Percentiles rank a stretch among this genome's conserved stretches.
These are phyloP conservation scores for Euproctis similis DNA, from an alignment of 2,888 invertebrate species.

Conservation along the genomic window DNA sequence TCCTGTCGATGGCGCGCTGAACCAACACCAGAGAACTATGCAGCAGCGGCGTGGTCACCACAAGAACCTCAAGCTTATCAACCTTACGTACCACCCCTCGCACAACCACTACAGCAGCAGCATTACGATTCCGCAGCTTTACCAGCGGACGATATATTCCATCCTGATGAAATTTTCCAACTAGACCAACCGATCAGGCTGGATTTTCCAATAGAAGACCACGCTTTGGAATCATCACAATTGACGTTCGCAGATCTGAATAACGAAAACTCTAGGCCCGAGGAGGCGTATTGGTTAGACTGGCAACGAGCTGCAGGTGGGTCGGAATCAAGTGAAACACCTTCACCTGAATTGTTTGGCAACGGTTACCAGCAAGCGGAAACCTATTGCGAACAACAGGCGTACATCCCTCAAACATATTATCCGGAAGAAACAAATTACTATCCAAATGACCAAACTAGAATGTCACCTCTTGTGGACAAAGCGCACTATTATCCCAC, in stretches of 20 bases:
- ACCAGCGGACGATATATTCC: constrained; percentile 80
- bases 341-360: constrained; percentile 74
- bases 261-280: constrained; percentile 80
- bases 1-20: constrained; percentile 75
- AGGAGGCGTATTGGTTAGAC: constrained; percentile 77
- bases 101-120: constrained; percentile 48
- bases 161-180: constrained; percentile 86
- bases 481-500: constrained; percentile 52
- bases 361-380: constrained; percentile 56
- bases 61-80: constrained; percentile 46
- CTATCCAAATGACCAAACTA: constrained; percentile 43
- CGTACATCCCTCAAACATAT: constrained; percentile 50
- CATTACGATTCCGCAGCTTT: constrained; percentile 78
- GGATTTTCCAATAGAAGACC: constrained; percentile 74
- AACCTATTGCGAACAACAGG: constrained; percentile 56
- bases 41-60: constrained; percentile 49
- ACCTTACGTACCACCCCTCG: constrained; percentile 42
- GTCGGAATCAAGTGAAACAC: constrained; percentile 71
- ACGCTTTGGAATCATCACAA: constrained; percentile 77
- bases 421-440: constrained; percentile 64
- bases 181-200: constrained; percentile 82
- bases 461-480: constrained; percentile 22
- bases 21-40: constrained; percentile 46
- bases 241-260: constrained; percentile 83
- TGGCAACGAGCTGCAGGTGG: constrained; percentile 66